phyloP scores from a whole-genome alignment of 2,888 invertebrate genomes.

The Polyommatus iphigenia region DNA sequence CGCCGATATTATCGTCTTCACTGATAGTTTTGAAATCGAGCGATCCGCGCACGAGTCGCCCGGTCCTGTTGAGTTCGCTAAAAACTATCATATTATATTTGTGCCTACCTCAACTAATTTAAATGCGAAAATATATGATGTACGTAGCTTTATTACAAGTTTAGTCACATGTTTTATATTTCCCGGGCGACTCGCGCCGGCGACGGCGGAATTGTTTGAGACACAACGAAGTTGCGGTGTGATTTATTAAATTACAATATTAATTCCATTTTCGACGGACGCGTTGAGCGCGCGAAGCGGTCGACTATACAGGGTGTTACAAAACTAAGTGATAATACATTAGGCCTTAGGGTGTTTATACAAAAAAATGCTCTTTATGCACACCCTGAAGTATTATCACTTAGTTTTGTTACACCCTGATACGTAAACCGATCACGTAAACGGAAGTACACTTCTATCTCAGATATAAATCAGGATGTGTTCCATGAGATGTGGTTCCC shows the following conservation, averaged over 20 bases:
- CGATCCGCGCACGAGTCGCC: neutral
- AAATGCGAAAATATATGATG: conserved; percentile 10
- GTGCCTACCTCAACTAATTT: neutral
- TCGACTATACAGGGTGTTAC: neutral
- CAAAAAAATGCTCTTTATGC: too few species aligned
- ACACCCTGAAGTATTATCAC: too few species aligned
- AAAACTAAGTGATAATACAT: too few species aligned
- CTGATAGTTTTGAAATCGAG: neutral
- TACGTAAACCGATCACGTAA: neutral
- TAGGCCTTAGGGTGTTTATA: neutral
- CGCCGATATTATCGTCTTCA: neutral
- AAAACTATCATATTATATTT: neutral
- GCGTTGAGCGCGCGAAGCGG: neutral
- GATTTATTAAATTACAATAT: conserved; percentile 41
- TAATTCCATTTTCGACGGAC: conserved; percentile 32
- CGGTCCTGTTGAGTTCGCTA: neutral
- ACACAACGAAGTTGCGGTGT: conserved; percentile 12
- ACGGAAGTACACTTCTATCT: conserved; percentile 53
- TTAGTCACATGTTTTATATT: neutral
- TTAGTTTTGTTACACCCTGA: neutral
- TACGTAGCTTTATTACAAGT: neutral
- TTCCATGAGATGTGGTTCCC: conserved; percentile 57
- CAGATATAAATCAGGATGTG: conserved; percentile 65
- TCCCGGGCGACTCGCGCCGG: neutral
- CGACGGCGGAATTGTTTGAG: neutral